These are phyloP conservation scores for Phrynocephalus vlangalii DNA, from an alignment of 2,797 vertebrate genomes.

Conservation along the genomic window DNA sequence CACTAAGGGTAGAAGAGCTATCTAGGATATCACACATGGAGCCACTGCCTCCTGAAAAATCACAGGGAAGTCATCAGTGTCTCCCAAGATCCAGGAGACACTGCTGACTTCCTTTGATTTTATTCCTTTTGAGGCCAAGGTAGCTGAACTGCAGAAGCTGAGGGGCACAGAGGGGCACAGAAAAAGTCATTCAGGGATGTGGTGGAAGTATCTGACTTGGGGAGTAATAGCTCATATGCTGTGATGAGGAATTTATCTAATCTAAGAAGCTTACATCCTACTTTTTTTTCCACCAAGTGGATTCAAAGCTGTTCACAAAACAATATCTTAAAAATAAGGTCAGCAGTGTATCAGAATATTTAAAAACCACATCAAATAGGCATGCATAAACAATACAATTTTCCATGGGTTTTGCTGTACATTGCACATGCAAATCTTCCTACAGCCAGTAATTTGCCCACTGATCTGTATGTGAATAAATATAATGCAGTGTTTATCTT, in stretches of 20 bases:
- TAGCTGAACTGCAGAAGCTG: not conserved
- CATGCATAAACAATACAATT: not conserved
- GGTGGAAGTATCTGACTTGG: not conserved
- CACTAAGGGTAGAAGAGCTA: not conserved
- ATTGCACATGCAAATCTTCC: not conserved
- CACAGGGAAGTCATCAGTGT: not conserved
- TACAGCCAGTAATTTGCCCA: not conserved
- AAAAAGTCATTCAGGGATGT: not conserved
- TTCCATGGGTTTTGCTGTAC: too few species aligned
- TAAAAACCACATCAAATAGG: not conserved
- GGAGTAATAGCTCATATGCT: not conserved
- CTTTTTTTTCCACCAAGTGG: not conserved
- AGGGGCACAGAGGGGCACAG: not conserved
- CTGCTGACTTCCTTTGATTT: not conserved
- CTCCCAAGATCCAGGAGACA: not conserved
- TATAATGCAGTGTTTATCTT: too few species aligned
- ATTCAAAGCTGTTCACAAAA: not conserved
- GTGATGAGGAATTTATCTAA: not conserved
- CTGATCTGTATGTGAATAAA: too few species aligned
- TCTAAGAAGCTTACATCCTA: not conserved
- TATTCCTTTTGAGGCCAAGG: not conserved
- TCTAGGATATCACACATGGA: not conserved
- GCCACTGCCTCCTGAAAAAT: not conserved
- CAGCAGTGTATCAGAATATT: not conserved
- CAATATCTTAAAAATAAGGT: not conserved